phyloP scores from a whole-genome alignment of 1,140 invertebrate species.

The Charaxes varanes region DNA sequence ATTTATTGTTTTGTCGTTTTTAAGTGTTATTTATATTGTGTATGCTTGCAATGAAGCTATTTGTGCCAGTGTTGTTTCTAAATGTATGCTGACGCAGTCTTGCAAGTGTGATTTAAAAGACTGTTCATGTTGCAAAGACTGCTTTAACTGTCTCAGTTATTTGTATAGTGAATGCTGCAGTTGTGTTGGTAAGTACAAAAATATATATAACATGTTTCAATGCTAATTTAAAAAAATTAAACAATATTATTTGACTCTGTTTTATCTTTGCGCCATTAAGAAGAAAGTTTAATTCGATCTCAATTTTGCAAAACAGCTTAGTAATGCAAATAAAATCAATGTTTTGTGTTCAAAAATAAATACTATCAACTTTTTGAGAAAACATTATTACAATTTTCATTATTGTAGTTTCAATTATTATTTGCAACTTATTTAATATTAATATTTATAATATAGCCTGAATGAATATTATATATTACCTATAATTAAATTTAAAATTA shows the following conservation, averaged over 20 bases:
- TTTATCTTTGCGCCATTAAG: too few species aligned
- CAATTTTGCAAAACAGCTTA: too few species aligned
- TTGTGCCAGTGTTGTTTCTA: conserved; percentile 94
- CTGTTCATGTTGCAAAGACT: conserved; percentile 94
- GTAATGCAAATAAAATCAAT: too few species aligned
- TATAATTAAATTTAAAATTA: too few species aligned
- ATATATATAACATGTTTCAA: conserved; percentile 6
- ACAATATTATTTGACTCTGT: background rate
- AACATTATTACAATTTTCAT: too few species aligned
- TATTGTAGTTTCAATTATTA: too few species aligned
- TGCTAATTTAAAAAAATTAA: background rate
- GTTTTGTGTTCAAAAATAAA: too few species aligned
- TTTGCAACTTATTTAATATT: too few species aligned
- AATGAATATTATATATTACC: too few species aligned
- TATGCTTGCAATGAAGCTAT: conserved; percentile 89
- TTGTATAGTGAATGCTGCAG: conserved; percentile 95
- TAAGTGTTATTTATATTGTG: conserved; percentile 47
- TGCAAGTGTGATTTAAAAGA: conserved; percentile 95
- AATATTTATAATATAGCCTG: too few species aligned
- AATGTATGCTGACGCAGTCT: conserved; percentile 95
- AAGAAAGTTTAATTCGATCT: too few species aligned
- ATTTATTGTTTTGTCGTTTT: conserved; percentile 37
- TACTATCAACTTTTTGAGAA: too few species aligned
- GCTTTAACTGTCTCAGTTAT: conserved; percentile 90
- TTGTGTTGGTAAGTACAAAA: conserved; percentile 90